phyloP scores from a whole-genome alignment of 2,113 vertebrate species.

The Apeltes quadracus region DNA sequence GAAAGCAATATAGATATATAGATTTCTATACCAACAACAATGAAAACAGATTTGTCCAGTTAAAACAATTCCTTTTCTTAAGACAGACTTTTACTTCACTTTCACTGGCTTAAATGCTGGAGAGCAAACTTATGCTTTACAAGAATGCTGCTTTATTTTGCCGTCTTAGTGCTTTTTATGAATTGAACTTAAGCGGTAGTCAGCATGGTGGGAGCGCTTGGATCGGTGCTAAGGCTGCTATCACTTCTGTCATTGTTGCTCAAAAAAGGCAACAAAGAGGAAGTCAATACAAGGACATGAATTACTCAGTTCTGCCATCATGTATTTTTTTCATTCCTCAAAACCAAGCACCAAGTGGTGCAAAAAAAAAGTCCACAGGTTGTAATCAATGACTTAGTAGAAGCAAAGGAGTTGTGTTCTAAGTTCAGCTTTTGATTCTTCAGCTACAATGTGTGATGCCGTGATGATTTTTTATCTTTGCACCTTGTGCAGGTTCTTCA shows the following conservation, averaged over 20 bases:
- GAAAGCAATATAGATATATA: neutral
- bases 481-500: slow-evolving; percentile 95
- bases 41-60: neutral
- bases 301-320: neutral
- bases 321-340: neutral
- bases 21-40: neutral
- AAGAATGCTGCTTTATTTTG: slow-evolving; percentile 6
- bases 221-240: neutral
- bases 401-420: neutral
- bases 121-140: neutral
- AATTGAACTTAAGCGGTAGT: neutral
- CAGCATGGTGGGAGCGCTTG: neutral
- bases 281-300: neutral
- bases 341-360: neutral
- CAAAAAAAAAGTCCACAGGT: neutral
- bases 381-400: neutral
- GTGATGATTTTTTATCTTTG: neutral
- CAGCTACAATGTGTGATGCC: neutral
- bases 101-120: neutral
- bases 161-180: neutral
- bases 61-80: no score
- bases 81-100: no score
- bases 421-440: neutral
- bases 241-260: neutral
- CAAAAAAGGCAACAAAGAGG: neutral